Evolutionary conservation across 2,113 vertebrate species (phyloP).

Genomic region (Origma solitaria): DNA sequence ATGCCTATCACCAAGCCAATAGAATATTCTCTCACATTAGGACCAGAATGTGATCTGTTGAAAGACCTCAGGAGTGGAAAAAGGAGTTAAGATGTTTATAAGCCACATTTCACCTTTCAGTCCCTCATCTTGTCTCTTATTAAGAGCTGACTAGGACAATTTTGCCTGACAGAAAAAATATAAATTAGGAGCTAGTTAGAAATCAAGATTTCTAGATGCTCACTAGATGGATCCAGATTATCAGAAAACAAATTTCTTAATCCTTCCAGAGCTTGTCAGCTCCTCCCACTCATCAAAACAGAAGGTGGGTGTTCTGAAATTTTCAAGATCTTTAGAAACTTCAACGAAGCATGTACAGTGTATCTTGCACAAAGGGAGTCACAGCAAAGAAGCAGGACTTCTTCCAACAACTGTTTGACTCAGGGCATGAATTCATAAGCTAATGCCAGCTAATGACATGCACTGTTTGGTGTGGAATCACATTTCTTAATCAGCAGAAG

Average conservation of each 20-base stretch:
- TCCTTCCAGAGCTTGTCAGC: not conserved
- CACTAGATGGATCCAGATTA: not conserved
- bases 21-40: not conserved
- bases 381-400: not conserved
- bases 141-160: not conserved
- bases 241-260: not conserved
- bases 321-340: not conserved
- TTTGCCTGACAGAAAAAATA: not conserved
- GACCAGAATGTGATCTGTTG: not conserved
- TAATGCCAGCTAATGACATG: not conserved
- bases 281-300: not conserved
- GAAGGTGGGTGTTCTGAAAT: not conserved
- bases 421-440: not conserved
- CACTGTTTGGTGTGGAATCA: not conserved
- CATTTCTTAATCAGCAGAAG: slow-evolving; percentile 8
- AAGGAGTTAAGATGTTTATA: not conserved
- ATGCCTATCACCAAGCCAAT: not conserved
- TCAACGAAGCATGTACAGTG: not conserved
- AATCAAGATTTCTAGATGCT: not conserved
- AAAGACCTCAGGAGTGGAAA: not conserved
- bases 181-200: not conserved
- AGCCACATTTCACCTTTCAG: not conserved
- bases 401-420: not conserved
- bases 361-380: not conserved
- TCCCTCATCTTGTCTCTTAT: not conserved